Evolutionary conservation across 2,888 invertebrate species (phyloP).

Genomic region (Euproctis similis): DNA sequence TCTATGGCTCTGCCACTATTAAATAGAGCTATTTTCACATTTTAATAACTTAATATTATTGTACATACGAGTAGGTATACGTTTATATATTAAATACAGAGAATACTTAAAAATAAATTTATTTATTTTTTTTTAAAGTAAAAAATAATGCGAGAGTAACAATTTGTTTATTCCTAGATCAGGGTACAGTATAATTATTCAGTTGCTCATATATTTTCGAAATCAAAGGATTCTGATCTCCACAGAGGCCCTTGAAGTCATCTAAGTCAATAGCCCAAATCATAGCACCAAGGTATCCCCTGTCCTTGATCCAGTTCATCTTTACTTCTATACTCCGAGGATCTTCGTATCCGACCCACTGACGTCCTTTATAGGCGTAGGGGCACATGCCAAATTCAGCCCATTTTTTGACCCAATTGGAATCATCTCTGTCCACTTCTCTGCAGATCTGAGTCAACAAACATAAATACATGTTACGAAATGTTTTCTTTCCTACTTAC

Average conservation of each 20-base stretch:
- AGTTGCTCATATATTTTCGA: slow-evolving; percentile 83
- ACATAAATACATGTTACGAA: too few species aligned
- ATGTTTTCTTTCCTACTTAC: too few species aligned
- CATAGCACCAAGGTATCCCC: slow-evolving; percentile 90
- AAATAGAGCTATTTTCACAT: too few species aligned
- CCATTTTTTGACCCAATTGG: slow-evolving; percentile 89
- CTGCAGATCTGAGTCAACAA: slow-evolving; percentile 83
- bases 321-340: slow-evolving; percentile 88
- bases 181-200: slow-evolving; percentile 81
- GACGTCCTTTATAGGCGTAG: slow-evolving; percentile 89
- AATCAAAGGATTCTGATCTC: slow-evolving; percentile 83
- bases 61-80: too few species aligned
- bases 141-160: too few species aligned
- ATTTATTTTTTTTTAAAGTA: too few species aligned
- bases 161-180: too few species aligned
- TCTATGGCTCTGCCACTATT: too few species aligned
- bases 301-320: slow-evolving; percentile 90
- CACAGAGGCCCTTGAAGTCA: slow-evolving; percentile 89
- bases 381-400: slow-evolving; percentile 89
- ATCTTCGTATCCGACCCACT: slow-evolving; percentile 95
- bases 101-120: too few species aligned
- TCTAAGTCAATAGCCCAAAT: slow-evolving; percentile 96
- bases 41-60: too few species aligned
- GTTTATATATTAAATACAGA: too few species aligned
- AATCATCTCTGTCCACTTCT: slow-evolving; percentile 79